phyloP scores from a whole-genome alignment of 2,797 vertebrate genomes.

The Acestrorhynchus altus region DNA sequence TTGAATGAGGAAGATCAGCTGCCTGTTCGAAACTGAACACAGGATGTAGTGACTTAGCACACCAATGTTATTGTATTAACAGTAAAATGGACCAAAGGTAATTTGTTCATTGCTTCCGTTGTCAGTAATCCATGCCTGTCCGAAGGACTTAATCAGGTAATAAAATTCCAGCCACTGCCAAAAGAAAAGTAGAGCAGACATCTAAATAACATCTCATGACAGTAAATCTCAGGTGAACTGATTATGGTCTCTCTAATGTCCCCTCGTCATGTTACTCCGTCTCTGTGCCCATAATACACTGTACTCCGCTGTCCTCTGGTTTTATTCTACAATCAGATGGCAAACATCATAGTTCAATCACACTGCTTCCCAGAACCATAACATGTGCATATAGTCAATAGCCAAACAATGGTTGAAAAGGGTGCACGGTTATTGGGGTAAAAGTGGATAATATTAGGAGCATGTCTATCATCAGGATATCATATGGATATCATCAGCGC shows the following conservation, averaged over 20 bases:
- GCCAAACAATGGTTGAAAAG: too few species aligned
- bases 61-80: background rate
- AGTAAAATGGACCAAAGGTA: constrained; percentile 23
- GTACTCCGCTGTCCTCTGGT: background rate
- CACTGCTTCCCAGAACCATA: background rate
- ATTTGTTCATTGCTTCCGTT: constrained; percentile 35
- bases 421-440: too few species aligned
- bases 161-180: constrained; percentile 39
- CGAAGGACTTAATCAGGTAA: constrained; percentile 24
- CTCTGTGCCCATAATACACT: background rate
- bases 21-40: background rate
- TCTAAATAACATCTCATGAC: constrained; percentile 26
- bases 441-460: too few species aligned
- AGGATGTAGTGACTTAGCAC: background rate
- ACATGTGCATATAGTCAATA: background rate
- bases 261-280: constrained; percentile 3
- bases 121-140: constrained; percentile 22
- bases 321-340: background rate
- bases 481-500: too few species aligned
- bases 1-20: background rate
- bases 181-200: constrained; percentile 14
- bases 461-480: too few species aligned
- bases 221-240: constrained; percentile 37
- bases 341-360: background rate
- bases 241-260: constrained; percentile 8